phyloP scores from a whole-genome alignment of 2,797 vertebrate genomes.

The Vultur gryphus region DNA sequence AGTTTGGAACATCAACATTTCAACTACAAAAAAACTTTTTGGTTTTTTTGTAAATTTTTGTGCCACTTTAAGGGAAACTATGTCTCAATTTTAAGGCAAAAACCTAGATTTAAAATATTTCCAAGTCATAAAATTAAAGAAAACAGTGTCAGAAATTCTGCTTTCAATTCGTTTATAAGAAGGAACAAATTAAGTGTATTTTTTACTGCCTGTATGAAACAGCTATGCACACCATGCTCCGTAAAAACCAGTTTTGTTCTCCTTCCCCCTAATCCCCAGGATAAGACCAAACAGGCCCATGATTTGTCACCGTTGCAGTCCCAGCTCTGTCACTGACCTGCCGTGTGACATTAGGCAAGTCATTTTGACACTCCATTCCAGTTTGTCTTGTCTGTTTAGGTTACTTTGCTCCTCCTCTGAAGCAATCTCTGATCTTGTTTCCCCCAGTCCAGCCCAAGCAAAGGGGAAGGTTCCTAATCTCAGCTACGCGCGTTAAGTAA shows the following conservation, averaged over 20 bases:
- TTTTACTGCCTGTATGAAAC: not conserved
- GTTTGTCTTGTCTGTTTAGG: not conserved
- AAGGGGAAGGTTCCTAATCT: not conserved
- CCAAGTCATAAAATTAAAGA: not conserved
- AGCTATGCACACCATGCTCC: fast-evolving
- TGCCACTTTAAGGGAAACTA: not conserved
- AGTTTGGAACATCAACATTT: not conserved
- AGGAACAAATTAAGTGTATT: not conserved
- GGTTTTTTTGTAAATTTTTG: not conserved
- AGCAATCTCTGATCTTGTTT: not conserved
- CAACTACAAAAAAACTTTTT: fast-evolving
- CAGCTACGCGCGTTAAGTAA: not conserved
- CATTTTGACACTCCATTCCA: not conserved
- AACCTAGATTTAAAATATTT: not conserved
- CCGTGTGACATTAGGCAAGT: not conserved
- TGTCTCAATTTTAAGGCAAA: not conserved
- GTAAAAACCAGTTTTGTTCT: not conserved
- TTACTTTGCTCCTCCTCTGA: not conserved
- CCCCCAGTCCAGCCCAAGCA: not conserved
- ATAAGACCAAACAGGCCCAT: not conserved
- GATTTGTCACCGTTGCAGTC: not conserved
- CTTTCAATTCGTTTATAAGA: not conserved
- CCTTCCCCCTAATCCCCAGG: not conserved
- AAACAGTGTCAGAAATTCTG: not conserved
- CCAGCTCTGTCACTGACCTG: not conserved